Percentiles rank a stretch among this genome's conserved stretches.
Evolutionary conservation across 2,888 invertebrate species (phyloP).

Genomic region (Mantis religiosa): DNA sequence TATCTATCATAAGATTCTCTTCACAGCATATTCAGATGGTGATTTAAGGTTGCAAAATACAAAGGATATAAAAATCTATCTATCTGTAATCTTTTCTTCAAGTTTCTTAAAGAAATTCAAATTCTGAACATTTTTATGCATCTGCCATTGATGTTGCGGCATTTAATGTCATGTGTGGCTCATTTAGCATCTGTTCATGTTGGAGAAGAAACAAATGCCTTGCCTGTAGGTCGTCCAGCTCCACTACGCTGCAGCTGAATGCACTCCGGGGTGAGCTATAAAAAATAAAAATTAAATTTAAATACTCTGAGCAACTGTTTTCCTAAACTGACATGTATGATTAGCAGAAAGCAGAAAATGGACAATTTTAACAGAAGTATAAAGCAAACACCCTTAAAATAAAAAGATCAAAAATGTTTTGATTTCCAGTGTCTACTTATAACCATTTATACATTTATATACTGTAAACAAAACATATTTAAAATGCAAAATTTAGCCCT

Average conservation of each 20-base stretch:
- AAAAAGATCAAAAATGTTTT: no score
- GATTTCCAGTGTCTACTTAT: no score
- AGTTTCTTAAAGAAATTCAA: neutral
- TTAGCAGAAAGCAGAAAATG: neutral
- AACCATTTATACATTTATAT: no score
- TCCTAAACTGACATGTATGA: neutral
- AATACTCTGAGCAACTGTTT: neutral
- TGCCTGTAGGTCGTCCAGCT: slow-evolving; percentile 46
- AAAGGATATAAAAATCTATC: neutral
- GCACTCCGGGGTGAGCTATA: slow-evolving; percentile 45
- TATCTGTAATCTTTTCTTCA: neutral
- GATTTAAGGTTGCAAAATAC: neutral
- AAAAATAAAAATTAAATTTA: neutral
- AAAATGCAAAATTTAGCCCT: no score
- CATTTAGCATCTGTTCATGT: slow-evolving; percentile 46
- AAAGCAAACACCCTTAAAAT: no score
- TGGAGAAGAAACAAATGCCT: slow-evolving; percentile 45
- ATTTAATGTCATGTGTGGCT: slow-evolving; percentile 44
- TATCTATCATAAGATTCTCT: neutral
- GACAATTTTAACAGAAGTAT: neutral
- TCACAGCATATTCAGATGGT: neutral
- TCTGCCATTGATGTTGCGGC: slow-evolving; percentile 45
- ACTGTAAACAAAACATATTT: no score
- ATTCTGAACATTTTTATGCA: slow-evolving; percentile 42
- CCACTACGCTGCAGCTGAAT: slow-evolving; percentile 45